phyloP scores from a whole-genome alignment of 2,113 vertebrate species.

The Nothocercus julius region DNA sequence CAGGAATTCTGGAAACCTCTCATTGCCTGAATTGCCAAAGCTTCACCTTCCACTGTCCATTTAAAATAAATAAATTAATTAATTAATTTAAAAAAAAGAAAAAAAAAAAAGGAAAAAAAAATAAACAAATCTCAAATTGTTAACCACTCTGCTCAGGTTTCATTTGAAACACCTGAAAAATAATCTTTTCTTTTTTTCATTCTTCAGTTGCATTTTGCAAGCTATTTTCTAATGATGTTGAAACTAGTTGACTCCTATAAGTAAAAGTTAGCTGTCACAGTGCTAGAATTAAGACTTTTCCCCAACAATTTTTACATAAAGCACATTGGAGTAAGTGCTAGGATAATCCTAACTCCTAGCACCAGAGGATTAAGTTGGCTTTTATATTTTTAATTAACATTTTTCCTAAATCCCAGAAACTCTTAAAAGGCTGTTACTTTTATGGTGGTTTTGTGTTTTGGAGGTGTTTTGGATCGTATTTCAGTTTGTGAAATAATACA shows the following conservation, averaged over 20 bases:
- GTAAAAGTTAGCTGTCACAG: neutral
- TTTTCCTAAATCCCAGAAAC: neutral
- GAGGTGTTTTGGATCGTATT: neutral
- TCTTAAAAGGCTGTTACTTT: neutral
- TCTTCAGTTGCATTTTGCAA: neutral
- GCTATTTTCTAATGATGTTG: neutral
- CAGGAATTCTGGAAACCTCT: neutral
- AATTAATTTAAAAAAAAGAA: too few species aligned
- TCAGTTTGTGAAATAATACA: neutral
- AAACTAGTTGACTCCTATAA: neutral
- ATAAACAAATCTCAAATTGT: neutral
- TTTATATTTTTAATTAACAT: neutral
- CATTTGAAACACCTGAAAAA: neutral
- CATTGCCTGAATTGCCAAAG: neutral
- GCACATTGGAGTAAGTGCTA: neutral
- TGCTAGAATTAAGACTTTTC: neutral
- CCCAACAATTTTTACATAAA: neutral
- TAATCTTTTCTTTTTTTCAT: neutral
- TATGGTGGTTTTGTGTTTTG: neutral
- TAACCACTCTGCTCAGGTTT: neutral
- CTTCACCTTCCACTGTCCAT: neutral
- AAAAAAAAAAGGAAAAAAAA: neutral
- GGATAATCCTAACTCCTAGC: neutral
- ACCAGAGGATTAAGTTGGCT: neutral
- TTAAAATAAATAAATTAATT: too few species aligned